Evolutionary conservation across 2,888 invertebrate genomes (phyloP).

Genomic region (Drosophila acutilabella): DNA sequence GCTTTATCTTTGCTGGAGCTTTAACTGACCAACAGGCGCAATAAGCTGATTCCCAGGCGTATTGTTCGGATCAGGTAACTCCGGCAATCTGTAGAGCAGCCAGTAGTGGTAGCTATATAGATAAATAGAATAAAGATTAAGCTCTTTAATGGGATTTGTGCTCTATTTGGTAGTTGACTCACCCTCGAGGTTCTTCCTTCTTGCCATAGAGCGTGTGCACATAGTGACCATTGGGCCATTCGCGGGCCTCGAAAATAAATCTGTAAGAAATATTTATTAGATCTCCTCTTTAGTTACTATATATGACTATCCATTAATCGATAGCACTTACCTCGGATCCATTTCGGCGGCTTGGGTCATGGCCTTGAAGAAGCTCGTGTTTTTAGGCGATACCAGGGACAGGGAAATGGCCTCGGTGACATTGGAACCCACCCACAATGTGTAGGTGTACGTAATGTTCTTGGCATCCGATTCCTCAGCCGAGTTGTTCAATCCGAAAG

Average conservation of each 20-base stretch:
- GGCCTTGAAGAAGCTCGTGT: conserved; percentile 89
- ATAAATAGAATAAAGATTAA: no score
- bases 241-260: conserved; percentile 91
- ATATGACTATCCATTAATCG: not conserved
- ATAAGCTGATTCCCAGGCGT: conserved; percentile 95
- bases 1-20: no score
- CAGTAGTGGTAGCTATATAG: conserved; percentile 92
- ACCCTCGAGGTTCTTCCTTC: conserved; percentile 85
- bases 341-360: conserved; percentile 94
- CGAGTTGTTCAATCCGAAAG: conserved; percentile 84
- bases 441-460: conserved; percentile 93
- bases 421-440: conserved; percentile 95
- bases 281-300: no score
- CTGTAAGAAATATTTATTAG: conserved; percentile 69
- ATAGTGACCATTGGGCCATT: conserved; percentile 97
- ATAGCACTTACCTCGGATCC: conserved; percentile 86
- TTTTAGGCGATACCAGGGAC: conserved; percentile 90
- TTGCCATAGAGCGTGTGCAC: conserved; percentile 91
- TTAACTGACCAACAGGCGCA: conserved; percentile 92
- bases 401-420: conserved; percentile 93
- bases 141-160: no score
- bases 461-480: conserved; percentile 85
- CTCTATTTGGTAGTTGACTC: conserved; percentile 27
- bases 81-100: conserved; percentile 93
- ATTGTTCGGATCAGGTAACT: conserved; percentile 91